A percentile compares a stretch with the other conserved stretches of the same genome.
Evolutionary conservation across 2,888 invertebrate species (phyloP).

Genomic region (Opisthograptis luteolata): DNA sequence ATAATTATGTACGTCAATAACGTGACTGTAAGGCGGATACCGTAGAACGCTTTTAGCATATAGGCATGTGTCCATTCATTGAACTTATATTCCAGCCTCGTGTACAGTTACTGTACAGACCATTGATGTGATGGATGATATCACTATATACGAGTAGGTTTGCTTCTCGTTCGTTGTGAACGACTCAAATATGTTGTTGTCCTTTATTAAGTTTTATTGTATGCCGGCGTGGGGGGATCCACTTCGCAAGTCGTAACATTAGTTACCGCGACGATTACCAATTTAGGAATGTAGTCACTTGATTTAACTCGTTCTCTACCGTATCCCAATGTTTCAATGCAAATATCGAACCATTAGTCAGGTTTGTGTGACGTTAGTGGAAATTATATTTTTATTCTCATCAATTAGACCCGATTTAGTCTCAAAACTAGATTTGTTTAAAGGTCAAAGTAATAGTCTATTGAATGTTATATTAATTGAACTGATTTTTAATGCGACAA

Average conservation of each 20-base stretch:
- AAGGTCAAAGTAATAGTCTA: conserved; percentile 26
- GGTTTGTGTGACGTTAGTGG: no score
- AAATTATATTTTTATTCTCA: no score
- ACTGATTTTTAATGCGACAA: conserved; percentile 2
- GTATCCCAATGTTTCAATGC: conserved; percentile 33
- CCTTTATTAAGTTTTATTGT: conserved; percentile 35
- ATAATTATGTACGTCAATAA: conserved; percentile 24
- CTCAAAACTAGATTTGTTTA: no score
- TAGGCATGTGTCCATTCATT: conserved; percentile 40
- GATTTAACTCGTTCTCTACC: conserved; percentile 32
- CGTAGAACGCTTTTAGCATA: conserved; percentile 28
- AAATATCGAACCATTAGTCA: conserved; percentile 24
- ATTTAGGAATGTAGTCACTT: conserved; percentile 53
- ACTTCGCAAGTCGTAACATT: conserved; percentile 44
- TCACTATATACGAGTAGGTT: conserved; percentile 1
- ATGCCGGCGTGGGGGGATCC: conserved; percentile 56
- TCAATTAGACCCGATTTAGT: no score
- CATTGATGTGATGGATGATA: conserved; percentile 18
- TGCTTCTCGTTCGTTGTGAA: conserved; percentile 15
- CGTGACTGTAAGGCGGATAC: conserved; percentile 18
- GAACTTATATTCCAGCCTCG: conserved; percentile 14
- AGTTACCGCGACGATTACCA: conserved; percentile 46
- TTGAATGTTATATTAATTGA: conserved; percentile 8
- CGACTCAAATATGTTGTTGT: conserved; percentile 26
- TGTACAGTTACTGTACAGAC: conserved; percentile 1